Evolutionary conservation across 2,888 invertebrate genomes (phyloP).

Genomic region (Epistrophe eligans): DNA sequence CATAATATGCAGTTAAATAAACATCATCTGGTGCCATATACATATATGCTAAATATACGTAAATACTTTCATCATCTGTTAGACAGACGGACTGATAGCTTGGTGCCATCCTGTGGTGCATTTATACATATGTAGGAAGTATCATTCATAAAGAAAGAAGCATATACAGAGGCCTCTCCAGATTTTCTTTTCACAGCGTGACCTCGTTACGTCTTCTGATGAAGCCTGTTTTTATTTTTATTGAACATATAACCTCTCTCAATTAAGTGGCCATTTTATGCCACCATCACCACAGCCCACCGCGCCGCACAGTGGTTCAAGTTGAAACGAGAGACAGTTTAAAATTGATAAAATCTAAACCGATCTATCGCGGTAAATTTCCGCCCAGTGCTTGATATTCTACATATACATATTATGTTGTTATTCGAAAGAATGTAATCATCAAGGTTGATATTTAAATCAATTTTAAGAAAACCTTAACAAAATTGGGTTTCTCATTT

Average conservation of each 20-base stretch:
- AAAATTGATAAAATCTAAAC: neutral
- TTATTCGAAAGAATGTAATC: too few species aligned
- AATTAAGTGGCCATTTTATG: slow-evolving; percentile 52
- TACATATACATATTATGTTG: too few species aligned
- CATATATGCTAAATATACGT: too few species aligned
- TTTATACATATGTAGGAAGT: too few species aligned
- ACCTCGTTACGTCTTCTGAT: slow-evolving; percentile 64
- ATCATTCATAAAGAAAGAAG: slow-evolving; percentile 2
- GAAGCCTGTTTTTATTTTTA: slow-evolving; percentile 12
- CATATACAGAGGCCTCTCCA: slow-evolving; percentile 19
- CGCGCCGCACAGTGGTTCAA: neutral
- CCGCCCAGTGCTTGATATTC: too few species aligned
- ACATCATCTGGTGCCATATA: slow-evolving; percentile 33
- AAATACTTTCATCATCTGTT: slow-evolving; percentile 30
- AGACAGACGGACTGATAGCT: neutral
- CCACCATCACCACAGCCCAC: neutral
- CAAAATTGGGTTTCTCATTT: too few species aligned
- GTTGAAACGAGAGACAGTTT: neutral
- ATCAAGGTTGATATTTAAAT: too few species aligned
- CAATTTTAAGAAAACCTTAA: too few species aligned
- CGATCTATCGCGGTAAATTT: neutral
- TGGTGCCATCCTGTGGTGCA: slow-evolving; percentile 1
- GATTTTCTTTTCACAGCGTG: slow-evolving; percentile 62
- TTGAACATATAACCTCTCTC: slow-evolving; percentile 19
- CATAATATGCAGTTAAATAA: slow-evolving; percentile 55